A percentile compares a stretch with the other conserved stretches of the same genome.
These are phyloP conservation scores for Tetraneura akinire DNA, from an alignment of 1,140 invertebrate genomes.

Conservation along the genomic window DNA sequence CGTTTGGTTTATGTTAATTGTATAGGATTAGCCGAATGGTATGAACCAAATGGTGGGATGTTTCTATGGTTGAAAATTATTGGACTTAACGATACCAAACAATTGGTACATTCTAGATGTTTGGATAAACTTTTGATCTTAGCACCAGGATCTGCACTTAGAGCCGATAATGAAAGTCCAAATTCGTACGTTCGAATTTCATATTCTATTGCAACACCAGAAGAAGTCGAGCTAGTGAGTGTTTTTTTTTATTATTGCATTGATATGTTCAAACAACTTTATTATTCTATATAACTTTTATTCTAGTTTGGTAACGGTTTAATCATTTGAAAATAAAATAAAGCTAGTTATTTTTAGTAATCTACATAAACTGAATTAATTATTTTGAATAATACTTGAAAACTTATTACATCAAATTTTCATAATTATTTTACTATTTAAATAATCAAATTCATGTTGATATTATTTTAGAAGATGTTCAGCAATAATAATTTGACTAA, in stretches of 20 bases:
- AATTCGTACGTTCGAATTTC: conserved; percentile 70
- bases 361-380: too few relatives aligned
- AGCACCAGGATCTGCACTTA: conserved; percentile 72
- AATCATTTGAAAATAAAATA: too few relatives aligned
- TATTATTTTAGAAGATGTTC: too few relatives aligned
- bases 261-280: not conserved
- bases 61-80: conserved; percentile 76
- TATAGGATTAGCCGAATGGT: conserved; percentile 69
- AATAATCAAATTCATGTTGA: too few relatives aligned
- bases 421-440: too few relatives aligned
- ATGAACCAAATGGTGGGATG: conserved; percentile 70
- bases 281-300: too few relatives aligned
- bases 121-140: conserved; percentile 65
- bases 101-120: conserved; percentile 70
- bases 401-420: too few relatives aligned
- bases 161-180: conserved; percentile 63
- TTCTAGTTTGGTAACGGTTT: too few relatives aligned
- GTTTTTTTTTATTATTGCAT: not conserved
- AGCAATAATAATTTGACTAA: too few relatives aligned
- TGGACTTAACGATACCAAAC: conserved; percentile 70
- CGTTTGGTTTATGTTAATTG: conserved; percentile 16
- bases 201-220: conserved; percentile 66
- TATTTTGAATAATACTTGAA: too few relatives aligned
- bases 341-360: too few relatives aligned
- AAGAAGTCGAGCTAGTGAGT: conserved; percentile 67